phyloP scores from a whole-genome alignment of 1,140 invertebrate genomes.

The Pseudomyrmex dendroicus region DNA sequence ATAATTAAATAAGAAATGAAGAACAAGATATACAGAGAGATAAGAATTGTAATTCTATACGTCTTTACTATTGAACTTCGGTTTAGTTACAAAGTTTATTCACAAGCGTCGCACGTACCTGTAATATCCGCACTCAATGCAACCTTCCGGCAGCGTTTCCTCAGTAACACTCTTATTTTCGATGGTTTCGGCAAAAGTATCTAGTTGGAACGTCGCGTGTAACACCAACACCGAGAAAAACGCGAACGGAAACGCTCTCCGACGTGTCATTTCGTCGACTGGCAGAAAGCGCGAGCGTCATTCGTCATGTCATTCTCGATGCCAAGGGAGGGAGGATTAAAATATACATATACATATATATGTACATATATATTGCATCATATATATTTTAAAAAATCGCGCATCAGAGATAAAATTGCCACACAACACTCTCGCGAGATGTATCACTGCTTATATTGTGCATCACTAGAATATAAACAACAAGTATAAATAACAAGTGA shows the following conservation, averaged over 20 bases:
- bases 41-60: neutral
- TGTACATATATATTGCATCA: too few relatives aligned
- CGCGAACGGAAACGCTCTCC: constrained; percentile 67
- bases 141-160: constrained; percentile 64
- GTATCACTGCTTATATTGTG: neutral
- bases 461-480: neutral
- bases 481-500: too few relatives aligned
- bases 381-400: constrained; percentile 12
- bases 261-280: constrained; percentile 76
- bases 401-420: neutral
- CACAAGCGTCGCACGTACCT: constrained; percentile 62
- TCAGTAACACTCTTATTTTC: constrained; percentile 47
- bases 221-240: constrained; percentile 59
- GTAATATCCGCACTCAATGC: constrained; percentile 75
- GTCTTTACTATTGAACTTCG: neutral
- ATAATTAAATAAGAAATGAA: constrained; percentile 5
- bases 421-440: neutral
- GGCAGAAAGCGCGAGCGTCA: constrained; percentile 58
- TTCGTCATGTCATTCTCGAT: constrained; percentile 23
- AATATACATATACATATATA: neutral
- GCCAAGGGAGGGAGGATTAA: constrained; percentile 24
- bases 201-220: constrained; percentile 44
- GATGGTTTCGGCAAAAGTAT: constrained; percentile 20
- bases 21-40: neutral
- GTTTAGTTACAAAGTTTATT: neutral